Conservation (phyloP, 2,888 invertebrate species). For the Hirtodrosophila cameraria region DNA sequence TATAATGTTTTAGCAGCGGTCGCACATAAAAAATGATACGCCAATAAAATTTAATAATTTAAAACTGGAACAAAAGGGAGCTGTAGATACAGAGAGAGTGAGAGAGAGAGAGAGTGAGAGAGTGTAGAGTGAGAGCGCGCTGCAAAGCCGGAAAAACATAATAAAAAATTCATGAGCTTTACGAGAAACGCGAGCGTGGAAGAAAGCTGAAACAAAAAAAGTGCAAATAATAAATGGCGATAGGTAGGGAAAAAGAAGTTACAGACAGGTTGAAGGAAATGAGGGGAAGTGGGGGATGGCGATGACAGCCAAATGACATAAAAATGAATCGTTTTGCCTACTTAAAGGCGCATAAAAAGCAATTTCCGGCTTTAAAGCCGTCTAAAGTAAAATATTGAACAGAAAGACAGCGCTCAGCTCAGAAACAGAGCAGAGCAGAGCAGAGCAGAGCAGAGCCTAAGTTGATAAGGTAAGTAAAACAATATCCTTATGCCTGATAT, state of each 20-base stretch:
- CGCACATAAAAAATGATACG: conserved; percentile 78
- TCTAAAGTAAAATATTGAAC: conserved; percentile 59
- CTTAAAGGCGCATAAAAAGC: conserved; percentile 79
- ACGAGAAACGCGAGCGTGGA: conserved; percentile 45
- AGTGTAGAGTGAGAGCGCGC: conserved; percentile 7
- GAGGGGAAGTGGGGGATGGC: conserved; percentile 3
- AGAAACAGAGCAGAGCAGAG: too few relatives aligned
- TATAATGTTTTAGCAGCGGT: conserved; percentile 77
- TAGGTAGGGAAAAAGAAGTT: conserved; percentile 23
- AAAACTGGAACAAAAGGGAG: conserved; percentile 67
- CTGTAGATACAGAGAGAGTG: conserved; percentile 2
- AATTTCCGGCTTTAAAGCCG: conserved; percentile 71
- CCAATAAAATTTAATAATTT: conserved; percentile 80
- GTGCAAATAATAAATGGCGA: conserved; percentile 79
- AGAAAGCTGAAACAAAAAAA: conserved; percentile 68
- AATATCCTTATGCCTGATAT: conserved; percentile 8
- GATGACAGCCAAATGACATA: conserved; percentile 70
- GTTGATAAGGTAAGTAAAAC: conserved; percentile 19
- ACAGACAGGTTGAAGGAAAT: neutral
- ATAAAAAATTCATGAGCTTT: conserved; percentile 78
- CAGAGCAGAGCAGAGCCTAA: too few relatives aligned
- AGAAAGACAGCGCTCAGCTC: neutral
- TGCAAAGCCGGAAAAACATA: conserved; percentile 68
- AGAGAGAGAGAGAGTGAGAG: neutral
- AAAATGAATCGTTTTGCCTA: conserved; percentile 79